phyloP scores from a whole-genome alignment of 2,888 invertebrate genomes.

The Tanypteryx hageni region DNA sequence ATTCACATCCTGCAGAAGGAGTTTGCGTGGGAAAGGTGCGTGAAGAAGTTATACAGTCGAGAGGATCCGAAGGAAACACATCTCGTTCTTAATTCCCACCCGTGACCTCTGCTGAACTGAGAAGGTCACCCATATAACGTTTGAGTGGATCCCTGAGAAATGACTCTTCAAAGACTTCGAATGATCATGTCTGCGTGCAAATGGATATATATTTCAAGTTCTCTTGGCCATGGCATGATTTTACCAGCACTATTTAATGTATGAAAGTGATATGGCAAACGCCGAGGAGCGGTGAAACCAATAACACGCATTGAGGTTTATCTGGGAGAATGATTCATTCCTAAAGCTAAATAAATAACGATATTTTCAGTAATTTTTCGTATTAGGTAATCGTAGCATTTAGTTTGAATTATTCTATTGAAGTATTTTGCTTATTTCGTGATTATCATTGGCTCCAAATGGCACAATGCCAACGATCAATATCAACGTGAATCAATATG shows the following conservation, averaged over 20 bases:
- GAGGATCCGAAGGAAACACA: constrained; percentile 37
- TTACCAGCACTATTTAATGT: background rate
- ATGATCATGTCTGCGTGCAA: background rate
- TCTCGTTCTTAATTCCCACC: constrained; percentile 30
- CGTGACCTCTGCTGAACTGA: constrained; percentile 41
- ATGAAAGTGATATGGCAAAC: background rate
- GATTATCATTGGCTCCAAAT: too few species aligned
- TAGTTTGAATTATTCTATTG: background rate
- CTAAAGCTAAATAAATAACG: too few species aligned
- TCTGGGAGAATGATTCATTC: too few species aligned
- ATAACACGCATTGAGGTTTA: too few species aligned
- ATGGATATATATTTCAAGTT: background rate
- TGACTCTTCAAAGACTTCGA: background rate
- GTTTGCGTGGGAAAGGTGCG: constrained; percentile 56
- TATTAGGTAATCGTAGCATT: background rate
- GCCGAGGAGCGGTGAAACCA: background rate
- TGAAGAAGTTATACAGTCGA: constrained; percentile 39
- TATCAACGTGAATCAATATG: background rate
- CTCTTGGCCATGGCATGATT: background rate
- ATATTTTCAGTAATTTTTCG: background rate
- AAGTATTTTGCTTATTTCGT: background rate
- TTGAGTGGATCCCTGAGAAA: background rate
- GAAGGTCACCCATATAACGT: constrained; percentile 53
- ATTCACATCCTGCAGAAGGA: constrained; percentile 48
- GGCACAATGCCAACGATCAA: background rate